These are phyloP conservation scores for Parazoanthus swiftii DNA, from an alignment of 92 coral and sea anemone genomes.

Conservation along the genomic window DNA sequence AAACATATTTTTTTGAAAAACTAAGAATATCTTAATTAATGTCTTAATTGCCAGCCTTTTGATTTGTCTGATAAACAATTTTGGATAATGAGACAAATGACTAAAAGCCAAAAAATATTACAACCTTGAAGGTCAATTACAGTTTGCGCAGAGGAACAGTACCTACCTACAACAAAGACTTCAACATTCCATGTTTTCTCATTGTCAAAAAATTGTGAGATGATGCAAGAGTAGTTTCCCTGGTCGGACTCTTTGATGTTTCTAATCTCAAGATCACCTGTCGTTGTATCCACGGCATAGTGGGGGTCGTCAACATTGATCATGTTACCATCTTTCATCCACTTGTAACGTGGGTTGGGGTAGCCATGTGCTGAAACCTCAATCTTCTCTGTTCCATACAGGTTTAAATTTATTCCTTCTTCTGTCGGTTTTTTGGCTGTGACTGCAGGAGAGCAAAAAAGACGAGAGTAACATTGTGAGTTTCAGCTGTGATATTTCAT, in stretches of 20 bases:
- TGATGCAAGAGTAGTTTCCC: conserved; percentile 6
- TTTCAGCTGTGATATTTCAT: neutral
- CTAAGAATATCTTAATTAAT: too few species aligned
- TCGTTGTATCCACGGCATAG: neutral
- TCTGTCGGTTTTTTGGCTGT: neutral
- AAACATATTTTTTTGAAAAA: too few species aligned
- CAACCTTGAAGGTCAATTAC: too few species aligned
- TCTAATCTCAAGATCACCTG: neutral
- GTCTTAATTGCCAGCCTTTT: too few species aligned
- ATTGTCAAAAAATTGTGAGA: neutral
- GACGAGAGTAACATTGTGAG: neutral
- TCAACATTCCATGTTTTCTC: neutral
- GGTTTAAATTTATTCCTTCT: neutral
- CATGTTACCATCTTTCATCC: neutral
- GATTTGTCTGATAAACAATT: too few species aligned
- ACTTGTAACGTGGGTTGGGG: neutral
- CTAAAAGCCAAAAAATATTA: too few species aligned
- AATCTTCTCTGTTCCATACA: neutral
- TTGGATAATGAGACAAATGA: too few species aligned
- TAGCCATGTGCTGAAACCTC: neutral
- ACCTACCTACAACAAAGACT: conserved; percentile 37
- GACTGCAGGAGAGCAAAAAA: neutral
- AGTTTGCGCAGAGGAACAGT: too few species aligned
- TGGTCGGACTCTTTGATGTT: neutral
- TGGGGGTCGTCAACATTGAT: neutral